A percentile compares a stretch with the other conserved stretches of the same genome.
These are phyloP conservation scores for Vulpes lagopus DNA, from an alignment of 2,113 vertebrate genomes.

Conservation along the genomic window DNA sequence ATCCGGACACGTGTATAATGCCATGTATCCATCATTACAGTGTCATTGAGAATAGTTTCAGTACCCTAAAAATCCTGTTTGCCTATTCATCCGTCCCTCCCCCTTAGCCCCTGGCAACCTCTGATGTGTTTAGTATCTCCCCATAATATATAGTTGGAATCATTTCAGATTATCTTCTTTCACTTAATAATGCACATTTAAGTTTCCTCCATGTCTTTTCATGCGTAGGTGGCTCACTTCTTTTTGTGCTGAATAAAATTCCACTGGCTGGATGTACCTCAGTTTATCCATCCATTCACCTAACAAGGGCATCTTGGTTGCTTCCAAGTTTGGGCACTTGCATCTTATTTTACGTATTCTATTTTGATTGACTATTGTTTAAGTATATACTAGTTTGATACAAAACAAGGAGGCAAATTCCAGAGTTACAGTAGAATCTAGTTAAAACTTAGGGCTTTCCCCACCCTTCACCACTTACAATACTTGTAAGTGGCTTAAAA, in stretches of 20 bases:
- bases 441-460: background rate
- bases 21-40: background rate
- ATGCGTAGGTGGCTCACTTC: background rate
- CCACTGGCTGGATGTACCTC: too few relatives aligned
- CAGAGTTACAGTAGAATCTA: background rate
- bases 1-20: background rate
- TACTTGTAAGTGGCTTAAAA: background rate
- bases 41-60: background rate
- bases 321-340: background rate
- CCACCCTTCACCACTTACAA: background rate
- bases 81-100: background rate
- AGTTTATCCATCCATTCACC: background rate
- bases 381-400: background rate
- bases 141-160: background rate
- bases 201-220: background rate
- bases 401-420: background rate
- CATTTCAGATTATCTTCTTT: background rate
- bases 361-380: background rate
- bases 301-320: background rate
- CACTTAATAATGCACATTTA: background rate
- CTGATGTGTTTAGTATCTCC: background rate
- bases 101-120: background rate
- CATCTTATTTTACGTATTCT: background rate
- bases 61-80: background rate
- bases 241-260: background rate